Evolutionary conservation across 2,797 vertebrate species (phyloP), one percentile per base, ranked within the genome.

Genomic region (Poeciliopsis paucimaculata): DNA sequence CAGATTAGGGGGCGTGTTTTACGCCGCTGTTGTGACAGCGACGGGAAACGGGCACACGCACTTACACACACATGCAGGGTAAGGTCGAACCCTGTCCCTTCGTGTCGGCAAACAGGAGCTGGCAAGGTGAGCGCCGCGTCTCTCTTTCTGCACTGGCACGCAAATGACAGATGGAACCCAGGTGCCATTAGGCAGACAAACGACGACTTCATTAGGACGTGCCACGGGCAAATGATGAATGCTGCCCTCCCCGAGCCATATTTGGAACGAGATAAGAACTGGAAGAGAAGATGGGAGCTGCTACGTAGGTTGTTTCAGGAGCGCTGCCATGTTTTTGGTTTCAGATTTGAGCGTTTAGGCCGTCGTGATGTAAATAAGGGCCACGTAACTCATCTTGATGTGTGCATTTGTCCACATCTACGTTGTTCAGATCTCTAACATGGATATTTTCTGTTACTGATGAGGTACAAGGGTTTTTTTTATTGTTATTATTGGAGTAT

Each of bases 151-250:
- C 90, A 28, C 76, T 73, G 90, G 88, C 86, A 89, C 82, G 84
- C 90, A 91, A 89, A 82, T 95, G 94, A 95, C 93, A 93, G 93
- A 95, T 95, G 91, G 92, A 91, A 90, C 86, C 83, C 90, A 93
- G 91, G 93, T 94, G 93, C 94, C 94, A 94, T 95, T 94, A 94
- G 93, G 92, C 90, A 94, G 95, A 95, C 92, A 93, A 95, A 94
- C 89, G 94, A 93, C 87, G 80, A 87, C 93, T 94, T 95, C 92
- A 94, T 95, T 95, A 95, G 90, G 90, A 88, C 75, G 82, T 92
- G 91, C 91, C 92, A 92, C 89, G 90, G 91, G 89, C 91, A 76
- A 91, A 85, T 94, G 93, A 92, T 94, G 91, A 93, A 94, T 94
- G 91, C 91, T 87, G 88, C 90, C 87, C 90, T 89, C 79, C 79